Conservation (phyloP, 2,797 vertebrate species). For the Eupleurogrammus muticus region DNA sequence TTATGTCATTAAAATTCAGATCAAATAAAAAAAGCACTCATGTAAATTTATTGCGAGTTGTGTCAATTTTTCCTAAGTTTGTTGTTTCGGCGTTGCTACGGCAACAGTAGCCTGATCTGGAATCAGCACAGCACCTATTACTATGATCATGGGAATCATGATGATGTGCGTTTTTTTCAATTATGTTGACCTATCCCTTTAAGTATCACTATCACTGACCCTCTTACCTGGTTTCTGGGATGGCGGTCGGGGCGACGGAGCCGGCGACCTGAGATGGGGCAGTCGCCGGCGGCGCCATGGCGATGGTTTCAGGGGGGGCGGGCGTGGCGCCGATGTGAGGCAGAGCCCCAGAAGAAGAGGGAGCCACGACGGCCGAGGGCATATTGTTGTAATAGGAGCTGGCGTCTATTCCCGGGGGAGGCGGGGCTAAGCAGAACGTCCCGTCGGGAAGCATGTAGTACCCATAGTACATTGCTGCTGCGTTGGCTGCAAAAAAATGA, state of each 20-base stretch:
- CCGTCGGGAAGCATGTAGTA: slow-evolving; percentile 98
- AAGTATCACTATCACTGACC: no score
- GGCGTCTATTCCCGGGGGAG: slow-evolving; percentile 92
- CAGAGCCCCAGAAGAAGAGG: slow-evolving; percentile 78
- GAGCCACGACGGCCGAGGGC: slow-evolving; percentile 83
- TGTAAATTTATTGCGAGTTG: no score
- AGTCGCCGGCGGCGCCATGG: slow-evolving; percentile 39
- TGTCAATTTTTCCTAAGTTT: no score
- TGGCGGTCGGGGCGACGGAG: slow-evolving; percentile 51
- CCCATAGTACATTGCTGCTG: slow-evolving; percentile 94
- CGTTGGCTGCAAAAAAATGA: slow-evolving; percentile 73
- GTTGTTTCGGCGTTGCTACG: no score
- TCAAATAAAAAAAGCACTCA: no score
- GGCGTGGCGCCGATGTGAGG: slow-evolving; percentile 86
- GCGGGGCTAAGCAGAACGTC: slow-evolving; percentile 93
- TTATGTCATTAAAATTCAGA: no score
- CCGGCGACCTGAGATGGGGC: slow-evolving; percentile 49
- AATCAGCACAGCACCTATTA: no score
- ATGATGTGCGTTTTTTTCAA: no score
- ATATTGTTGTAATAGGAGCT: slow-evolving; percentile 88
- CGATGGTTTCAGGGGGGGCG: slow-evolving; percentile 72
- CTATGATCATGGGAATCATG: no score
- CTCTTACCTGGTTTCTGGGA: slow-evolving; percentile 68
- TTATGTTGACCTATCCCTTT: no score
- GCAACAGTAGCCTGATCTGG: no score